Base-by-base conservation (phyloP, 1,140 invertebrate genomes). In the Tribolium madens region DNA sequence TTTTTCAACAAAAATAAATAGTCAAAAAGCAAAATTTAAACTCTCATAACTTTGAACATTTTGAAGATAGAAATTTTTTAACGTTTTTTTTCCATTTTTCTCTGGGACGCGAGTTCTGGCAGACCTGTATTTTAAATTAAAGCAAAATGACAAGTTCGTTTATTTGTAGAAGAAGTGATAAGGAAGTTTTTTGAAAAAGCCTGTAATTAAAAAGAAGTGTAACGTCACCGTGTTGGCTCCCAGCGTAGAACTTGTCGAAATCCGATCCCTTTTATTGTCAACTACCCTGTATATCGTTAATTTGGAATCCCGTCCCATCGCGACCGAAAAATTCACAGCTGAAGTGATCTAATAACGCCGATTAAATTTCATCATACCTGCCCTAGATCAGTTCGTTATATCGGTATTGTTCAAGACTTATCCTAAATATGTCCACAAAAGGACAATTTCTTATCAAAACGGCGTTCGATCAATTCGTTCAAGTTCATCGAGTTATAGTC, bases 391-490 rank as follows among this genome's bases (percentile, higher is more conserved):
- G 80, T 81, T 81, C 80, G 80, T 81, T 81, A 81, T 50, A 76
- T 52, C 53, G 18, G 72, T 75, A 81, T 81, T 81, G 78, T 81
- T 81, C 80, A 77, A 78, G 52, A 72, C 71, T 60, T 80, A 76
- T 73, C 79, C 80, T 76, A 81, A 81, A 81, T 81, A 80, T 77
- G 77, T 81, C 80, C 75, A 78, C 78, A 81, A 81, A 81, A 81
- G 78, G 80, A 81, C 79, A 81, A 81, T 81, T 81, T 81, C 80
- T 80, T 78, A 78, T 81, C 80, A 79, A 80, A 81, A 80, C 69
- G 72, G 53, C 73, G 73, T 48, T 53, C 17, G 72, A 10, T 26
- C 80, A 81, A 50, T 9, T 42, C 33, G 64, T 46, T 75, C 33
- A n/a, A 6, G 21, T 5, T 6, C 1, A 6, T 12, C 18, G 42